Base-by-base conservation (phyloP, 2,797 vertebrate species). In the Fratercula arctica region DNA sequence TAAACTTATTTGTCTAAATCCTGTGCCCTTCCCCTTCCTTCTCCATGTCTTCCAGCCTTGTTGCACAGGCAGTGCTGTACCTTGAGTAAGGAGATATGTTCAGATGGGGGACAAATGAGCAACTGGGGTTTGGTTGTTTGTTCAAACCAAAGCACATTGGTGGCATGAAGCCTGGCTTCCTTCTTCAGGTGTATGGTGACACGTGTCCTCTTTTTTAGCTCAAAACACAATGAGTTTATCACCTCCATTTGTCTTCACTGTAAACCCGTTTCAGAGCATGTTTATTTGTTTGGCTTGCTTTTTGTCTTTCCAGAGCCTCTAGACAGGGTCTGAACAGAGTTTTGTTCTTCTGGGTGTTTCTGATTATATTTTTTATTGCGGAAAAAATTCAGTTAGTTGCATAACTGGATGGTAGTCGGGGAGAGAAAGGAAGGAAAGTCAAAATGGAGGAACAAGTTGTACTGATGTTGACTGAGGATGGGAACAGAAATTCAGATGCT, bases 261-360 rank as follows among this genome's bases (percentile, higher is more conserved):
- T 43, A 43, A 18, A 57, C 7, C 21, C 7, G 1, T 91, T 92
- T 90, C 61, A 63, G 85, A 87, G 35, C 28, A 37, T 3, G 0
- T 5, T 37, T 15, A 8, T 66, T 90, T 84, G 20, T 76, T 85
- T 90, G 68, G 5, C n/a, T 89, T 68, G n/a, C 12, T 79, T 85
- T 85, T 70, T 84, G 20, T 67, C 48, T 77, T 90, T 88, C 60
- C 45, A 92, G 59, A 67, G 39, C 28, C 23, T 90, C 95, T 94
- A 67, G 33, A 31, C 6, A 59, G 13, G 14, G 7, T 63, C 73
- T 70, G 54, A 87, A 74, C 16, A 75, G 26, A 87, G 41, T 83
- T 78, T 25, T 24, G 10, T 78, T 72, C 33, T 76, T 75, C 43
- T 91, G 72, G 33, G 68, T 75, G 61, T 25, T 90, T 86, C 61